These are phyloP conservation scores for Drosophila pegasa DNA, from an alignment of 2,888 invertebrate species.

Conservation along the genomic window DNA sequence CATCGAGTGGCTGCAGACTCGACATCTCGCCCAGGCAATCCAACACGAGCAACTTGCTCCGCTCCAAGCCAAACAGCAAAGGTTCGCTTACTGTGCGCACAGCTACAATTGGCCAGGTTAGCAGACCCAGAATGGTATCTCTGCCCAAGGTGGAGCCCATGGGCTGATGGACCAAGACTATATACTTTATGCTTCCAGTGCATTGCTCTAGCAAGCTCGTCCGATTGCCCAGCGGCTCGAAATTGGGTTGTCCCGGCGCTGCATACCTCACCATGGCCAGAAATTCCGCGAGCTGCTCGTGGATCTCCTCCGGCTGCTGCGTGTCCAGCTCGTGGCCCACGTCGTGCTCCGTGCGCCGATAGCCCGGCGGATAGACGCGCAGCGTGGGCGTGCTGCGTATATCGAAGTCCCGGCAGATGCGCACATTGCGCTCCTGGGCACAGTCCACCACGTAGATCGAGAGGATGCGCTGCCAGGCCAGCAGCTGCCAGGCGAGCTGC, in stretches of 20 bases:
- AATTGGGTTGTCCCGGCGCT: constrained; percentile 11
- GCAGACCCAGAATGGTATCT: constrained; percentile 46
- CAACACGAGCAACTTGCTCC: constrained; percentile 18
- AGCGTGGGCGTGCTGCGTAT: constrained; percentile 43
- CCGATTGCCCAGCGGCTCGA: constrained; percentile 17
- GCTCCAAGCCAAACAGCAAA: constrained; percentile 12
- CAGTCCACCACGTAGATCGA: constrained; percentile 55
- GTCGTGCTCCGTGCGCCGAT: constrained; percentile 7
- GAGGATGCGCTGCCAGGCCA: constrained; percentile 42
- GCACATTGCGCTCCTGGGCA: constrained; percentile 51
- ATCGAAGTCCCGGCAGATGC: constrained; percentile 50
- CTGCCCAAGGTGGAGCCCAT: constrained; percentile 43
- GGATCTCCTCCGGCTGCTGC: constrained; percentile 15
- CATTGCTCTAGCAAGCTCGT: neutral
- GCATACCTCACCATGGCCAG: constrained; percentile 28
- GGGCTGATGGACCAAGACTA: constrained; percentile 52
- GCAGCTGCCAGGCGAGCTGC: constrained; percentile 29
- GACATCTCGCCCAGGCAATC: constrained; percentile 17
- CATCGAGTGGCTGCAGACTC: neutral
- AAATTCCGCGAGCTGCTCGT: neutral
- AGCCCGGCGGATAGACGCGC: constrained; percentile 37
- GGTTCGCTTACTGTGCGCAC: constrained; percentile 42
- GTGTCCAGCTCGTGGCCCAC: constrained; percentile 26
- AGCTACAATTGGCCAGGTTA: constrained; percentile 38
- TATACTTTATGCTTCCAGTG: neutral